These are phyloP conservation scores for Sebastes variabilis DNA, from an alignment of 2,797 vertebrate genomes.

Conservation along the genomic window DNA sequence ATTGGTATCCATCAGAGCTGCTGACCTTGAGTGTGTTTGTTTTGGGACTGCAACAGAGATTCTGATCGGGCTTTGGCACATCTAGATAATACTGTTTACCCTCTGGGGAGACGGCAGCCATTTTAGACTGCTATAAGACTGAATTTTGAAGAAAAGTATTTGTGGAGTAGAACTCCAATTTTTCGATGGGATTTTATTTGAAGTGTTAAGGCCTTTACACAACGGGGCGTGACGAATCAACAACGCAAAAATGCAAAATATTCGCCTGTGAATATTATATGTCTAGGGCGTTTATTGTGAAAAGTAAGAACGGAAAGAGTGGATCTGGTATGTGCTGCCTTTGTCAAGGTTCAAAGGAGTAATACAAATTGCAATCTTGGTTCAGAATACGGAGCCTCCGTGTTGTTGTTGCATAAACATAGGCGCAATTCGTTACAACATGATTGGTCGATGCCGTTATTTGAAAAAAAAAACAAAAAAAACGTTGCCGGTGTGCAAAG, in stretches of 20 bases:
- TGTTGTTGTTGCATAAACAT: not conserved
- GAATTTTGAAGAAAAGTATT: constrained; percentile 10
- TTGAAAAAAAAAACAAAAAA: not conserved
- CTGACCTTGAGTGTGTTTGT: constrained; percentile 63
- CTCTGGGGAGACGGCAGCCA: constrained; percentile 3
- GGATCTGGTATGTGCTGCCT: not conserved
- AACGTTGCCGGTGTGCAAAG: not conserved
- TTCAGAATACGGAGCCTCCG: not conserved
- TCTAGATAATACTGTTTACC: constrained; percentile 42
- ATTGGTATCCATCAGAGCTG: constrained; percentile 37
- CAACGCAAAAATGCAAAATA: not conserved
- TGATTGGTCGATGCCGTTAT: not conserved
- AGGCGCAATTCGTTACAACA: not conserved
- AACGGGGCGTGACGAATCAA: not conserved
- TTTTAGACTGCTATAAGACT: constrained; percentile 27
- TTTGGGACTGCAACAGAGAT: constrained; percentile 48
- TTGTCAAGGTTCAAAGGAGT: not conserved
- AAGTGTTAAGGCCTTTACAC: not conserved
- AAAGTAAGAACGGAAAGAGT: not conserved
- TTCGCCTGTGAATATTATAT: not conserved
- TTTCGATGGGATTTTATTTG: constrained; percentile 8
- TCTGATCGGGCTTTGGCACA: constrained; percentile 39
- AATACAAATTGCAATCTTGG: not conserved
- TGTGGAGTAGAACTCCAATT: not conserved
- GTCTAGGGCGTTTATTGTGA: not conserved